These are phyloP conservation scores for Takifugu ocellatus DNA, from an alignment of 2,797 vertebrate species.

Conservation along the genomic window DNA sequence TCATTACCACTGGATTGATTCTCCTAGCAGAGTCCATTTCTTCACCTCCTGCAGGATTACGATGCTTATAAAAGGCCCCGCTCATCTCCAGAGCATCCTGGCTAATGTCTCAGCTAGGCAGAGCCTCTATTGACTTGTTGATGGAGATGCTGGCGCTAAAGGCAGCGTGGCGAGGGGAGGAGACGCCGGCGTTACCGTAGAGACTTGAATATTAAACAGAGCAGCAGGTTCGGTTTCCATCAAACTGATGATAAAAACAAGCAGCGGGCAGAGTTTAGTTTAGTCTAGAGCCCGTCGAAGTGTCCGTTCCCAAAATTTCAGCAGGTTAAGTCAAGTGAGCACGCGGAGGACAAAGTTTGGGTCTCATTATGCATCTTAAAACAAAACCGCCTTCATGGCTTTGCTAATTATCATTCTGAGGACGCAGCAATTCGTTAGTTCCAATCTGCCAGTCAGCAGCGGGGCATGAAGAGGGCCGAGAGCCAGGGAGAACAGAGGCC, in stretches of 20 bases:
- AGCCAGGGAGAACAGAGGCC: conserved; percentile 81
- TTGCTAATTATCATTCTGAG: conserved; percentile 98
- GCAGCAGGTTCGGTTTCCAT: conserved; percentile 52
- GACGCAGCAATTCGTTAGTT: conserved; percentile 99
- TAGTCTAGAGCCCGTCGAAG: conserved; percentile 37
- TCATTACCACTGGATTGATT: conserved; percentile 71
- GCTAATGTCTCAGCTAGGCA: conserved; percentile 57
- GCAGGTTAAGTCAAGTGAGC: conserved; percentile 81
- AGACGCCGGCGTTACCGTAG: conserved; percentile 30
- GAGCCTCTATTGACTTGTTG: conserved; percentile 75
- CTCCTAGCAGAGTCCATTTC: conserved; percentile 70
- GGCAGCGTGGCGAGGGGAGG: conserved; percentile 35
- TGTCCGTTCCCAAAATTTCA: conserved; percentile 31
- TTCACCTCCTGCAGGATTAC: conserved; percentile 69
- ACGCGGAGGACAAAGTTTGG: conserved; percentile 73
- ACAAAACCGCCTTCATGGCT: conserved; percentile 96
- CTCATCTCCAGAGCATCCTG: conserved; percentile 69
- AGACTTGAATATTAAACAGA: conserved; percentile 49
- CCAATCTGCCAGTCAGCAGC: conserved; percentile 92
- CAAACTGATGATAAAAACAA: conserved; percentile 34
- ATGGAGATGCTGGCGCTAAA: conserved; percentile 66
- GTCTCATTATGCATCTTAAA: conserved; percentile 81
- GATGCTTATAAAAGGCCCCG: conserved; percentile 76
- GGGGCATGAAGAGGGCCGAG: conserved; percentile 85
- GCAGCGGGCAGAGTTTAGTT: conserved; percentile 36